These are phyloP conservation scores for Pollachius pollachius DNA, from an alignment of 2,113 vertebrate species.

Conservation along the genomic window DNA sequence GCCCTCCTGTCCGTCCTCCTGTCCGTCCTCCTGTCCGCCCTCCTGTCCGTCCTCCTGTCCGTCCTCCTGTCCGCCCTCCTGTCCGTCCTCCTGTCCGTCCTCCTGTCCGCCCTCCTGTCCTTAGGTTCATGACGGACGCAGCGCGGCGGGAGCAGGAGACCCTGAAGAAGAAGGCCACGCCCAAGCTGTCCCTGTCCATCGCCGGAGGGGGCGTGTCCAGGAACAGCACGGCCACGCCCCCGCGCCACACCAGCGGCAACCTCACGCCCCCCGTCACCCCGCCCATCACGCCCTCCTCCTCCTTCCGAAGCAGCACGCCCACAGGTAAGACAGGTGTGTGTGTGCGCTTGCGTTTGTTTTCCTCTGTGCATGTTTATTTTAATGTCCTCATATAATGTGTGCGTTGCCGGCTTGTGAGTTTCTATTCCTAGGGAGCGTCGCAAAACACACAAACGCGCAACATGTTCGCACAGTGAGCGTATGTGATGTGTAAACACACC, in stretches of 20 bases:
- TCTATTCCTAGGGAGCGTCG: not conserved
- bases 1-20: not conserved
- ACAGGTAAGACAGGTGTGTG: constrained; percentile 80
- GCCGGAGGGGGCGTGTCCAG: constrained; percentile 89
- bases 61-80: not conserved
- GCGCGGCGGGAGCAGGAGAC: constrained; percentile 96
- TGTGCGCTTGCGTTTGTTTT: not conserved
- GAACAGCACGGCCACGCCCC: constrained; percentile 94
- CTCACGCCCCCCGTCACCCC: constrained; percentile 98
- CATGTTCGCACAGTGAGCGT: too few species aligned
- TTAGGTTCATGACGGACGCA: constrained; percentile 97
- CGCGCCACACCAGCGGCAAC: constrained; percentile 97
- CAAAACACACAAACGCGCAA: too few species aligned
- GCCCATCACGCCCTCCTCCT: constrained; percentile 96
- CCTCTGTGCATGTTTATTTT: not conserved
- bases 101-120: not conserved
- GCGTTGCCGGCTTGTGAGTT: not conserved
- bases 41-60: too few species aligned
- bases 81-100: not conserved
- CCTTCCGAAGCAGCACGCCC: constrained; percentile 97
- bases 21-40: not conserved
- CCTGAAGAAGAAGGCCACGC: constrained; percentile 93
- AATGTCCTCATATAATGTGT: not conserved
- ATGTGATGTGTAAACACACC: too few species aligned
- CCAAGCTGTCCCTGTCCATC: constrained; percentile 92